Percentiles rank a stretch among this genome's conserved stretches.
phyloP scores from a whole-genome alignment of 2,113 vertebrate genomes.

The Megaceryle maxima region DNA sequence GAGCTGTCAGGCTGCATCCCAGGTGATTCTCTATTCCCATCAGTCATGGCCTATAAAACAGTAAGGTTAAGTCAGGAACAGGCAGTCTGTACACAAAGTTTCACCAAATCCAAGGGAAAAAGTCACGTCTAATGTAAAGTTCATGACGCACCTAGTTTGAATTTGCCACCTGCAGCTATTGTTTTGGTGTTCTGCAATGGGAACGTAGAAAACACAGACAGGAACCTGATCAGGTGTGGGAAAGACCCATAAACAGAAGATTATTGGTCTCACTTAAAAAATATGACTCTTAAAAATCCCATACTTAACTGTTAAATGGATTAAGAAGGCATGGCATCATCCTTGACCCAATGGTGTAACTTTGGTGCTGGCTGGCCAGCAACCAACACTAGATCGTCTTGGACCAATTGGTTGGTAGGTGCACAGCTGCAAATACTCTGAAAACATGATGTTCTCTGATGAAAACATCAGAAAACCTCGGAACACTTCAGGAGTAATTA shows the following conservation, averaged over 20 bases:
- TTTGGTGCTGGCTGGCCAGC: neutral
- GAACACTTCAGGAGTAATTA: neutral
- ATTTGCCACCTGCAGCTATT: neutral
- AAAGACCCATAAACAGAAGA: neutral
- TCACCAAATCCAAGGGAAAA: neutral
- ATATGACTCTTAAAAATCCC: accelerated
- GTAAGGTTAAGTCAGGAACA: constrained; percentile 46
- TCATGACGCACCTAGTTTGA: neutral
- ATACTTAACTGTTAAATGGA: neutral
- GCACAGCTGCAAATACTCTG: neutral
- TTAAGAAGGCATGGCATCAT: neutral
- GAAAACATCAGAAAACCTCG: neutral
- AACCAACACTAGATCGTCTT: neutral
- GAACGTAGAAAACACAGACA: neutral
- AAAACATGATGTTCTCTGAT: too few species aligned
- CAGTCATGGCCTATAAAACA: constrained; percentile 7
- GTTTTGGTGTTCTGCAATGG: neutral
- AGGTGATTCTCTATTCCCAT: constrained; percentile 42
- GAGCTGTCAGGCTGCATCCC: constrained; percentile 52
- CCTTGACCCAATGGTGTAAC: neutral
- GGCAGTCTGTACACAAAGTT: neutral
- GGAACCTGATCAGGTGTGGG: neutral
- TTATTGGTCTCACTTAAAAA: neutral
- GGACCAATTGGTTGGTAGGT: neutral
- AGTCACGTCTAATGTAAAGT: neutral